Base-by-base conservation (phyloP, 2,113 vertebrate species). In the Chloroceryle aenea region DNA sequence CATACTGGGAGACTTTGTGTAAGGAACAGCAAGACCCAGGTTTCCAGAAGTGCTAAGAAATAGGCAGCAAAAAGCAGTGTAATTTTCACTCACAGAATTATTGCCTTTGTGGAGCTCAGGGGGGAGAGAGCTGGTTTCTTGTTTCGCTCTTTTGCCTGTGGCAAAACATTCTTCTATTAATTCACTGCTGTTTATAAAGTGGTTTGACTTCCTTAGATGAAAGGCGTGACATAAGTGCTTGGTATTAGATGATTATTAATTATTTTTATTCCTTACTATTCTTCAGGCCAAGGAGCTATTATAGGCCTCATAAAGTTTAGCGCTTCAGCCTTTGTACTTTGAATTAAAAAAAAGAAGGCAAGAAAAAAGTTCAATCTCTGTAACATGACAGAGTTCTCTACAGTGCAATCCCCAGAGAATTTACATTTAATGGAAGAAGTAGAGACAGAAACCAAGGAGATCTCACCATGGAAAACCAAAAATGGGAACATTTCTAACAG, bases 161-260 rank as follows among this genome's bases (percentile, higher is more conserved):
- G 95, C 78, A 93, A 95, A 93, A 90, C 64, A 93, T 93, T 97
- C 87, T 47, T 84, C 47, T 79, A 64, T 90, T 94, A 93, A 95
- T 95, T 94, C 87, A 61, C 62, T 90, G 72, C 64, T 94, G 64
- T 94, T 95, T 95, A 83, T 90, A 90, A 93, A 94, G 85, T 64
- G 63, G 64, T 68, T 95, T 88, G 68, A 97, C 87, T 97, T 97
- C 89, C 94, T 95, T 13, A 84, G 85, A 97, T 96, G 87, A 96
- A 96, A 96, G 78, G 38, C 72, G 77, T 90, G 87, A 84, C 87
- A 90, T 84, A 95, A 94, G 75, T 93, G 48, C 77, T 94, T 95
- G 71, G 43, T 84, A 94, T 81, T 93, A 85, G 22, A 71, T 80
- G 8, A 93, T 94, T 90, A 75, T 86, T 95, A 89, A 91, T 92